Evolutionary conservation across 2,888 invertebrate genomes (phyloP), one percentile per base, ranked within the genome.

Genomic region (Drosophila mayaguana): DNA sequence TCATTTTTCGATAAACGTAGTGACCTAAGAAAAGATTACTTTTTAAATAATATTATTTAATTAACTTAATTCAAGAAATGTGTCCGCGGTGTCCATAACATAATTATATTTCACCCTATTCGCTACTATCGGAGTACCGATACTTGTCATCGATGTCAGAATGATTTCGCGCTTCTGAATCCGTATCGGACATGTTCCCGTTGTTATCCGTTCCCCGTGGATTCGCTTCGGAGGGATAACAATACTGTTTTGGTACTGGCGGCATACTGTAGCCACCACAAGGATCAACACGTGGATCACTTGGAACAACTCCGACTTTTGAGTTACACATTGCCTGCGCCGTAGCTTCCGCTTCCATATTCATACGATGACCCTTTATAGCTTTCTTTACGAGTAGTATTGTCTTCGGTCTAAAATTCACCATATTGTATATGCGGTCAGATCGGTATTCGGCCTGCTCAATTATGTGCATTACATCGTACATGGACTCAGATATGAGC

Each of bases 1-100:
- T 71, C 65, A 81, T 72, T 82, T 81, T 78, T 69, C 50, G 50
- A 56, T 43, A 50, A 18, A 38, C 25, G 4, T 12, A 38, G 12
- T 36, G n/a, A 20, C 11, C 34, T n/a, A 12, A 12, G 25, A 14
- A 18, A 3, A 28, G 6, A 54, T 14, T 54, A n/a, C n/a, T 7
- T 54, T 4, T 14, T 5, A 20, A 20, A 32, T 43, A 12, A 43
- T 20, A 9, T 43, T 28, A 8, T 12, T 43, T 9, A 3, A 2
- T 25, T 3, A 2, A 3, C 25, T 25, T 4, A 3, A 25, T 25
- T 25, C 3, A 25, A 25, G 3, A 25, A 4, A 25, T 3, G 25
- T 25, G 2, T 25, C 25, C 25, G 4, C 25, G 25, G 2, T 25
- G 25, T 25, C 4, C 25, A n/a, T n/a, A n/a, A 7, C 28, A 28